Evolutionary conservation across 2,888 invertebrate species (phyloP).

Genomic region (Julus scanicus): DNA sequence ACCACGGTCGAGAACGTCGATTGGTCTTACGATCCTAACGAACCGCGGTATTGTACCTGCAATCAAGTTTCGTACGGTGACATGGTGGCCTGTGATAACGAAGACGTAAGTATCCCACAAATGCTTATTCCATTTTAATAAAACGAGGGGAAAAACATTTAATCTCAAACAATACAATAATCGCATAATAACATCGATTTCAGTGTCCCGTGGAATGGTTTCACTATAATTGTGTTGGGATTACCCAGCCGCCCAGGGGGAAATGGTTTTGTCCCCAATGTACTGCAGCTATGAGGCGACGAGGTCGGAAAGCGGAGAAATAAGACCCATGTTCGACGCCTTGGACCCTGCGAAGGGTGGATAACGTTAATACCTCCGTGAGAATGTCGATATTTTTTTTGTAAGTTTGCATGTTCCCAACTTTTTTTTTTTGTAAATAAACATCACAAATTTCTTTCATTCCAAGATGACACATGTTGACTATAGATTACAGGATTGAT

Average conservation of each 20-base stretch:
- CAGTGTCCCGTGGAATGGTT: conserved; percentile 99
- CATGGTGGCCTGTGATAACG: conserved; percentile 99
- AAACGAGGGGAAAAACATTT: no score
- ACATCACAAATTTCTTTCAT: not conserved
- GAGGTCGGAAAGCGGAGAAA: conserved; percentile 68
- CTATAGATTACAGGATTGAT: not conserved
- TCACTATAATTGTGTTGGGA: conserved; percentile 97
- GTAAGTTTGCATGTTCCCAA: conserved; percentile 36
- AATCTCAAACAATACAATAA: no score
- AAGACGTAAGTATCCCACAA: conserved; percentile 77
- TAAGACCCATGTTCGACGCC: not conserved
- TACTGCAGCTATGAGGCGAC: conserved; percentile 84
- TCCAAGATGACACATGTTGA: not conserved
- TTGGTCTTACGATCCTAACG: conserved; percentile 96
- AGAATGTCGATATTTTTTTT: conserved; percentile 41
- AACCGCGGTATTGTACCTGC: conserved; percentile 95
- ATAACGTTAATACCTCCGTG: conserved; percentile 29
- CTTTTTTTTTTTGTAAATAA: conserved; percentile 27
- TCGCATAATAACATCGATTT: conserved; percentile 60
- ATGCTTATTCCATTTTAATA: no score
- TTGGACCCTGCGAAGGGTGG: not conserved
- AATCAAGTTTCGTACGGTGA: conserved; percentile 98
- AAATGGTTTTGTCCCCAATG: conserved; percentile 99
- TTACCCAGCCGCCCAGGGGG: conserved; percentile 95
- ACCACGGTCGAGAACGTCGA: conserved; percentile 68